Percentiles rank a stretch among this genome's conserved stretches.
phyloP scores from a whole-genome alignment of 2,888 invertebrate species.

The Eristalis intricaria region DNA sequence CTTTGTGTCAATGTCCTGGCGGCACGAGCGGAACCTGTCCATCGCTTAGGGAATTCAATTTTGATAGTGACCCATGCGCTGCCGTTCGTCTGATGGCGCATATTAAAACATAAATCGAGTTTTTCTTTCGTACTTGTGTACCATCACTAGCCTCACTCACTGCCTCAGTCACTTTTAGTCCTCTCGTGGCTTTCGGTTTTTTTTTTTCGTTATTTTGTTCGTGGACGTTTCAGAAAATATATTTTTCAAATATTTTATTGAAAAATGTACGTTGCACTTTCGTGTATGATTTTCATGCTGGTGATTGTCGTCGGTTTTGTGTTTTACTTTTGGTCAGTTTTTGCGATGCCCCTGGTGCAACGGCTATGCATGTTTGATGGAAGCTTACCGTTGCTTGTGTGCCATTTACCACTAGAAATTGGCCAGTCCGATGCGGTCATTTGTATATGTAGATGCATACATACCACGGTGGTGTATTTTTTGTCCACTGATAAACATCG shows the following conservation, averaged over 20 bases:
- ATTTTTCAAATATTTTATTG: constrained; percentile 64
- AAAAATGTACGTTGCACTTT: constrained; percentile 53
- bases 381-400: background rate
- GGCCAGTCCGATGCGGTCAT: constrained; percentile 53
- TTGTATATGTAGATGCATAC: background rate
- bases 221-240: constrained; percentile 32
- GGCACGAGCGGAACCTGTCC: constrained; percentile 24
- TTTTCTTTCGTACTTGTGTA: constrained; percentile 8
- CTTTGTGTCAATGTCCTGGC: constrained; percentile 29
- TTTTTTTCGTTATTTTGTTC: background rate
- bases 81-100: constrained; percentile 49
- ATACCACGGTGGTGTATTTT: background rate
- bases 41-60: background rate
- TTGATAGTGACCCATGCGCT: background rate
- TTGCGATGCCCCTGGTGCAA: background rate
- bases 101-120: constrained; percentile 55
- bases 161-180: background rate
- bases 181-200: background rate
- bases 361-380: background rate
- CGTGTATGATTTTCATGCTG: constrained; percentile 46
- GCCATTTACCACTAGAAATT: constrained; percentile 58
- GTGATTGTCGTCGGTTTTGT: constrained; percentile 40
- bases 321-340: constrained; percentile 10
- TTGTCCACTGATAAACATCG: background rate
- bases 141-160: background rate